These are phyloP conservation scores for Trachemys scripta DNA, from an alignment of 2,113 vertebrate genomes.

Conservation along the genomic window DNA sequence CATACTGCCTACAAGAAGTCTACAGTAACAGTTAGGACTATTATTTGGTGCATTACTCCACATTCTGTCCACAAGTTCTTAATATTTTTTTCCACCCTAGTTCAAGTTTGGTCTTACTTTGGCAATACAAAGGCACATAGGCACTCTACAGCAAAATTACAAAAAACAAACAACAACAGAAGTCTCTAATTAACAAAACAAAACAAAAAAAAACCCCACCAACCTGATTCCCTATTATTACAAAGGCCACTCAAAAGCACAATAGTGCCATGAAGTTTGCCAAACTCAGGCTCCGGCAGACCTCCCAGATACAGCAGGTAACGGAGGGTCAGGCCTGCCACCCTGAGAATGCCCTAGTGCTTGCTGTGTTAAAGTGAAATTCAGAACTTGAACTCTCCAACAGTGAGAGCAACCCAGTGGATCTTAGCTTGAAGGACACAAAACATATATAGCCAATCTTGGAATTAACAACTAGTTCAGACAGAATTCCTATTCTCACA, in stretches of 20 bases:
- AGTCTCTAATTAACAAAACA: not conserved
- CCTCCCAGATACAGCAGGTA: not conserved
- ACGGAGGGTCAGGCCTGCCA: not conserved
- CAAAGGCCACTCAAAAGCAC: not conserved
- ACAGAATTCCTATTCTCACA: not conserved
- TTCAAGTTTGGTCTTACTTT: not conserved
- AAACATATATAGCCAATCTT: not conserved
- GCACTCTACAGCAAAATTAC: not conserved
- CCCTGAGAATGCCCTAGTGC: not conserved
- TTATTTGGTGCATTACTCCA: not conserved
- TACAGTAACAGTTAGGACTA: not conserved
- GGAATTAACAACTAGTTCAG: not conserved
- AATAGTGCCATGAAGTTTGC: not conserved
- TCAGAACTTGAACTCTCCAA: not conserved
- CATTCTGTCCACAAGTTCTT: not conserved
- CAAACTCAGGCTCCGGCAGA: not conserved
- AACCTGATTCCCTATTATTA: not conserved
- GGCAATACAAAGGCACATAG: not conserved
- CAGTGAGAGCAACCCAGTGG: not conserved
- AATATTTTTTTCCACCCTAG: not conserved
- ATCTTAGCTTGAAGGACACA: not conserved
- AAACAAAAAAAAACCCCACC: not conserved
- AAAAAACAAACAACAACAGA: not conserved
- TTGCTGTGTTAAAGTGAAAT: not conserved
- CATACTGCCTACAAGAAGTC: not conserved